A percentile compares a stretch with the other conserved stretches of the same genome.
phyloP scores from a whole-genome alignment of 2,888 invertebrate genomes.

The Tuberolachnus salignus region DNA sequence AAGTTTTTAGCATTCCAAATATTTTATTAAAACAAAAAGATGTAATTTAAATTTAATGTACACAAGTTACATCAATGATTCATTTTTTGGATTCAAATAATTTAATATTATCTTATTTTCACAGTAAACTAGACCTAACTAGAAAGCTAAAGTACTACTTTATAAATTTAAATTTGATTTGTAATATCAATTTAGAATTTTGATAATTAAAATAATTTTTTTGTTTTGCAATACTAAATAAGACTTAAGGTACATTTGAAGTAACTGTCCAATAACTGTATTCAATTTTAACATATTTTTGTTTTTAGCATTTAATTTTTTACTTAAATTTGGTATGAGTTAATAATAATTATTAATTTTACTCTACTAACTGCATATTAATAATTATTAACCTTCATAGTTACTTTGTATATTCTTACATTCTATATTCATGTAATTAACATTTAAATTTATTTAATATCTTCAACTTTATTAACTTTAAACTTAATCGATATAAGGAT shows the following conservation, averaged over 20 bases:
- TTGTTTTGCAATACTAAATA: background rate
- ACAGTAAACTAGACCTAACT: background rate
- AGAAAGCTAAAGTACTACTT: background rate
- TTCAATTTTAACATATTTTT: slow-evolving; percentile 13
- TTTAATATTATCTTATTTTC: slow-evolving; percentile 1
- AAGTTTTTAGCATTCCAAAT: slow-evolving; percentile 45
- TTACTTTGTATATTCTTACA: background rate
- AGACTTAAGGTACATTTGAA: background rate
- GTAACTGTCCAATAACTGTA: background rate
- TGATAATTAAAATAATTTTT: background rate
- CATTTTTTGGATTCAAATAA: background rate
- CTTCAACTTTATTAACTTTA: background rate
- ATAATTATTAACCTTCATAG: background rate
- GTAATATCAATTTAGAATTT: background rate
- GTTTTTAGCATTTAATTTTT: slow-evolving; percentile 17
- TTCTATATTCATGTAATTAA: slow-evolving; percentile 1
- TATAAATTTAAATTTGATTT: background rate
- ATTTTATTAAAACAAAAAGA: background rate
- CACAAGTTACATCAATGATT: background rate
- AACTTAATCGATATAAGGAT: no score
- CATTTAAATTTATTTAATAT: background rate
- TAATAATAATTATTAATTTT: background rate
- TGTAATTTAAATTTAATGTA: background rate
- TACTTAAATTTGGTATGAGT: slow-evolving; percentile 3
- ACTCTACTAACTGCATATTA: background rate